Percentiles rank a stretch among this genome's conserved stretches.
Conservation (phyloP, 2,888 invertebrate genomes). For the Drosophila glabriapex region DNA sequence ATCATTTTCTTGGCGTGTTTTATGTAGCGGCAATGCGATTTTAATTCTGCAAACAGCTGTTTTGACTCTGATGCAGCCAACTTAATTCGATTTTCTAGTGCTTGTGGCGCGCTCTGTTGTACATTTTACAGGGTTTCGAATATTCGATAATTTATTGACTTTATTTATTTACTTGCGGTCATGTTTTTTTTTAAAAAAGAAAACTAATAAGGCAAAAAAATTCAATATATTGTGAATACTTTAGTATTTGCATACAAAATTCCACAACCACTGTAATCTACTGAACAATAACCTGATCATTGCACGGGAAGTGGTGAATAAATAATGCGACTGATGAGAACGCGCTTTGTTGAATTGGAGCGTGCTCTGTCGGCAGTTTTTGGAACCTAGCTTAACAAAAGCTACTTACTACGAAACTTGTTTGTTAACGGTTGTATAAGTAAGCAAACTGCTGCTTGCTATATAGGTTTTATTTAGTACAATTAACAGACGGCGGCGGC, state of each 20-base stretch:
- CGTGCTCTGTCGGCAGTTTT: constrained; percentile 13
- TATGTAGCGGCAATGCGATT: constrained; percentile 34
- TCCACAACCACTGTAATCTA: neutral
- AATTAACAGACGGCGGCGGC: neutral
- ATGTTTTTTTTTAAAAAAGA: neutral
- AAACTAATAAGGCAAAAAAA: neutral
- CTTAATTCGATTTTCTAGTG: constrained; percentile 1
- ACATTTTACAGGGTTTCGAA: neutral
- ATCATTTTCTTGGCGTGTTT: constrained; percentile 52
- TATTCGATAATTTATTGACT: constrained; percentile 6
- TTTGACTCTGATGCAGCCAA: constrained; percentile 24
- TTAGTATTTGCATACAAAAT: neutral
- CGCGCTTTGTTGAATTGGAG: neutral
- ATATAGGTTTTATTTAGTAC: neutral
- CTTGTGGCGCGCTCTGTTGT: constrained; percentile 32
- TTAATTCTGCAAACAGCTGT: constrained; percentile 44
- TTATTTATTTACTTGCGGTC: neutral
- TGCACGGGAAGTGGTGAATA: no score
- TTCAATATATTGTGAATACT: neutral
- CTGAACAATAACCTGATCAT: neutral
- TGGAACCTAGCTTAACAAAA: neutral
- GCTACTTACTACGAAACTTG: neutral
- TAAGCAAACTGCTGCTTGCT: neutral
- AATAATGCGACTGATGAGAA: neutral
- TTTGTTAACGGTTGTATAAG: neutral